Evolutionary conservation across 2,797 vertebrate genomes (phyloP).

Genomic region (Pogonophryne albipinna): DNA sequence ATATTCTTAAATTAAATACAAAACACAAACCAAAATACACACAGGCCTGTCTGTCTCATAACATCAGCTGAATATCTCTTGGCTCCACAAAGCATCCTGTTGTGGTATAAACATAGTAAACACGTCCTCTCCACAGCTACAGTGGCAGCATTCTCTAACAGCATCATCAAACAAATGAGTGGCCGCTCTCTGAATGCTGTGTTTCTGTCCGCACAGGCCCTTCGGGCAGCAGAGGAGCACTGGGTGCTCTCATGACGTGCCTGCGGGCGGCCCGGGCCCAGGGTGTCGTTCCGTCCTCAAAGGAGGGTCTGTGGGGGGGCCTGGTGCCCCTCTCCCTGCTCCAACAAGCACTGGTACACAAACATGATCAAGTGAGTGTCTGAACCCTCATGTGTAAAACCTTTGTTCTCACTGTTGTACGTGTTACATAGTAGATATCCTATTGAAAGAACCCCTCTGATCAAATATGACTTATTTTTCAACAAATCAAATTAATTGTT

Average conservation of each 20-base stretch:
- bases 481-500: no score
- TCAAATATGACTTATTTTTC: no score
- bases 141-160: no score
- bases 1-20: no score
- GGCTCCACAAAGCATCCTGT: not conserved
- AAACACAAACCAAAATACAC: no score
- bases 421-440: not conserved
- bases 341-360: conserved; percentile 91
- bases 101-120: not conserved
- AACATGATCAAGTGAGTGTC: conserved; percentile 92
- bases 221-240: conserved; percentile 86
- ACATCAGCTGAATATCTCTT: not conserved
- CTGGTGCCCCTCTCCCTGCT: conserved; percentile 87
- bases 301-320: conserved; percentile 84
- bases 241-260: conserved; percentile 95
- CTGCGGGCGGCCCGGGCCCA: conserved; percentile 92
- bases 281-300: conserved; percentile 86
- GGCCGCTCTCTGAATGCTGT: not conserved
- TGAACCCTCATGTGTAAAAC: not conserved
- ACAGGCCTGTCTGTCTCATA: no score
- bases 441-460: no score
- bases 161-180: not conserved
- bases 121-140: no score
- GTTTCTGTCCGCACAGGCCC: conserved; percentile 57
- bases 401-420: not conserved